Evolutionary conservation across 2,113 vertebrate species (phyloP), one percentile per base, ranked within the genome.

Genomic region (Psilopogon haemacephalus): DNA sequence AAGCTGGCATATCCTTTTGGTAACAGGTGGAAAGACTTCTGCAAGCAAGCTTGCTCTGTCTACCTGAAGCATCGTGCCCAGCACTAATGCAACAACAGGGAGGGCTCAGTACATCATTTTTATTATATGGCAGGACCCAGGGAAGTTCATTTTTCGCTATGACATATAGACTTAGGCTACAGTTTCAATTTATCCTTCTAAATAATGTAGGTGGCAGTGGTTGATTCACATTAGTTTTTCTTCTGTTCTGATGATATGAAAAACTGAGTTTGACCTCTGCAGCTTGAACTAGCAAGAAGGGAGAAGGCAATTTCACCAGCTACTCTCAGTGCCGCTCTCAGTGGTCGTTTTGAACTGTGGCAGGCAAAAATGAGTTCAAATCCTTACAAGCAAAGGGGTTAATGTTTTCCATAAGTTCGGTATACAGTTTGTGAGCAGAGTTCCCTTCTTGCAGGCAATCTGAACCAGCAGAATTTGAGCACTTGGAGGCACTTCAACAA

Each of bases 161-260:
- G 95, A 97, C 94, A 94, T 95, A 95, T 84, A 95, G 96, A 93
- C 93, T 97, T 96, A 91, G 15, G 84, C 94, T 95, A 89, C 90
- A 83, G 63, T 96, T 93, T 95, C 95, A 94, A 70, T 97, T 97
- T 96, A 91, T 97, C 94, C 94, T 96, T 95, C 91, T 97, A 95
- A 96, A 95, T 96, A 96, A 97, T 96, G 96, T 96, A 97, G 90
- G 94, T 95, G 84, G 95, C 93, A 83, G 82, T 76, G 81, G 79
- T 94, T 96, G 95, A 95, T 95, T 96, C 97, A 94, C 95, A 96
- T 92, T 96, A 96, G 94, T 95, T 96, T 97, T 93, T 94, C 90
- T 94, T 96, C 94, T 94, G 78, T 96, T 96, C 89, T 94, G 94
- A 95, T 96, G 91, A 95, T 96, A 93, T 54, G 94, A 94, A 96